Percentiles rank a stretch among this genome's conserved stretches.
Evolutionary conservation across 2,888 invertebrate species (phyloP).

Genomic region (Eucera pruinosa): DNA sequence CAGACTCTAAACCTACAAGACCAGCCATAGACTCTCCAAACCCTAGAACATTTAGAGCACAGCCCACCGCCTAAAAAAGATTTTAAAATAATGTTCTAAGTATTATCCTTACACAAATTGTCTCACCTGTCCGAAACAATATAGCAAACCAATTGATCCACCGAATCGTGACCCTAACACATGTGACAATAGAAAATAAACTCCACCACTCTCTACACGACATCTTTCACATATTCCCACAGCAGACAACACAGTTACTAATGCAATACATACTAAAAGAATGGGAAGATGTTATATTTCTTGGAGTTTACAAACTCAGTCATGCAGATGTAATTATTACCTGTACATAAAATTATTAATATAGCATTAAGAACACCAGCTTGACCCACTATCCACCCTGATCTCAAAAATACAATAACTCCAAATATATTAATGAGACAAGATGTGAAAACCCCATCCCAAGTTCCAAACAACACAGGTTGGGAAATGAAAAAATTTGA

Average conservation of each 20-base stretch:
- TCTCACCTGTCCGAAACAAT: conserved; percentile 97
- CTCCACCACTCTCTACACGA: conserved; percentile 98
- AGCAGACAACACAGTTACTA: conserved; percentile 96
- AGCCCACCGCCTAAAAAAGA: conserved; percentile 93
- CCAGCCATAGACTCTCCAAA: conserved; percentile 98
- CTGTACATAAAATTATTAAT: conserved; percentile 92
- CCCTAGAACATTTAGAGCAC: conserved; percentile 97
- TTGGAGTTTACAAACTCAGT: background rate
- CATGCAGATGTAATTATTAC: conserved; percentile 82
- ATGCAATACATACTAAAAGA: conserved; percentile 92
- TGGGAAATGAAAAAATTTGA: conserved; percentile 98
- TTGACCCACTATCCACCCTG: conserved; percentile 98
- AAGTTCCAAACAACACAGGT: conserved; percentile 97
- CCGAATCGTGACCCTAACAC: conserved; percentile 97
- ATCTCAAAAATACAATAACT: conserved; percentile 97
- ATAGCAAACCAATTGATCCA: conserved; percentile 95
- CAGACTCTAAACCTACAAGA: conserved; percentile 89
- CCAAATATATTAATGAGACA: conserved; percentile 99
- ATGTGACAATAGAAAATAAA: conserved; percentile 97
- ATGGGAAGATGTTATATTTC: conserved; percentile 1
- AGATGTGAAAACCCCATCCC: conserved; percentile 99
- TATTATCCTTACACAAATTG: conserved; percentile 14
- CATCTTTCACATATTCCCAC: conserved; percentile 98
- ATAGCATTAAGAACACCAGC: conserved; percentile 93
- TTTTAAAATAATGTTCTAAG: conserved; percentile 31